Evolutionary conservation across 2,113 vertebrate genomes (phyloP).

Genomic region (Anarrhichthys ocellatus): DNA sequence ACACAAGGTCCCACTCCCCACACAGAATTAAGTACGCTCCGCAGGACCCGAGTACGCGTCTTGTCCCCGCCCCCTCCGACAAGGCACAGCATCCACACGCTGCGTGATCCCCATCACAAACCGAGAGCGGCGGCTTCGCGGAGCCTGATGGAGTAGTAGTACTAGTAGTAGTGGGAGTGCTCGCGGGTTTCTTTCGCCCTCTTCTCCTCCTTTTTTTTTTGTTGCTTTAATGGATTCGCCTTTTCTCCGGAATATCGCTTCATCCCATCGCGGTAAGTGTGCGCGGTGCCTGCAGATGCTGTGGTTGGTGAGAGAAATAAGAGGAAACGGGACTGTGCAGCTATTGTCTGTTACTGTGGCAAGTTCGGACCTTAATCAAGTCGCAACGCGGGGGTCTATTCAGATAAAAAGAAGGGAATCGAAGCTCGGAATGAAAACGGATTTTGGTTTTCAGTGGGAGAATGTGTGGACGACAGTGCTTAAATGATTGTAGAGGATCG

Average conservation of each 20-base stretch:
- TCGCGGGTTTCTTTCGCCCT: slow-evolving; percentile 35
- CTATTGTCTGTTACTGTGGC: slow-evolving; percentile 78
- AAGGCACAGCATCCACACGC: slow-evolving; percentile 70
- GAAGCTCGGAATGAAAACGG: not conserved
- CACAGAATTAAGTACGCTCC: slow-evolving; percentile 63
- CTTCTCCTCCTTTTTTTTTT: not conserved
- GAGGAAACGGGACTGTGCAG: slow-evolving; percentile 48
- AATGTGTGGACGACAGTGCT: not conserved
- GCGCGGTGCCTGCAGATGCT: slow-evolving; percentile 1
- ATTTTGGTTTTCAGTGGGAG: not conserved
- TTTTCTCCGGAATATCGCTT: slow-evolving; percentile 61
- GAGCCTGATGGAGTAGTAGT: slow-evolving; percentile 69
- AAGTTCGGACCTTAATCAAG: slow-evolving; percentile 69
- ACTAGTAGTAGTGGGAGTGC: slow-evolving; percentile 63
- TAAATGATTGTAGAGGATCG: slow-evolving; percentile 7
- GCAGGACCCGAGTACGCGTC: slow-evolving; percentile 54
- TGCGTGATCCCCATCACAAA: slow-evolving; percentile 78
- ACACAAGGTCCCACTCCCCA: slow-evolving; percentile 57
- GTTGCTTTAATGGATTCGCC: slow-evolving; percentile 75
- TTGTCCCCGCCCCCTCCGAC: slow-evolving; percentile 69
- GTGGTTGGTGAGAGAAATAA: slow-evolving; percentile 22
- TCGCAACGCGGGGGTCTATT: not conserved
- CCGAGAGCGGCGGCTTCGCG: slow-evolving; percentile 47
- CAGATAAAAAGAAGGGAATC: too few relatives aligned
- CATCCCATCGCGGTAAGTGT: slow-evolving; percentile 75